Evolutionary conservation across 2,797 vertebrate species (phyloP).

Genomic region (Schizopygopsis pylzovi): DNA sequence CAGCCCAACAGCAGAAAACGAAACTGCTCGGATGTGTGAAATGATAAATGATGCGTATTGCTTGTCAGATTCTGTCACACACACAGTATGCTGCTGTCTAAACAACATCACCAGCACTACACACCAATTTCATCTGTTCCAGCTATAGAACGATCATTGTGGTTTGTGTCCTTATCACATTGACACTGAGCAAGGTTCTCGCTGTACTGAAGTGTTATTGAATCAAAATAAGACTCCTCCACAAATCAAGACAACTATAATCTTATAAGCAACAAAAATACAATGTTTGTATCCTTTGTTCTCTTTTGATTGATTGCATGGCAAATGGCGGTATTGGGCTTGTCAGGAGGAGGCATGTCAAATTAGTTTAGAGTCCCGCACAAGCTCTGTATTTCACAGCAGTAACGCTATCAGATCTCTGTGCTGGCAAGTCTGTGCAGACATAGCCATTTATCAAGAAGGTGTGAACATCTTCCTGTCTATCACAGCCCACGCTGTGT

Average conservation of each 20-base stretch:
- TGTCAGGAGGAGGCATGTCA: slow-evolving; percentile 47
- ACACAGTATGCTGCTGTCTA: slow-evolving; percentile 26
- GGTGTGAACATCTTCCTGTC: slow-evolving; percentile 36
- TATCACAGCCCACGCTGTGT: slow-evolving; percentile 24
- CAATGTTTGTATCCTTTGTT: slow-evolving; percentile 33
- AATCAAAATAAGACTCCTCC: slow-evolving; percentile 47
- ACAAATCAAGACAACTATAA: slow-evolving; percentile 50
- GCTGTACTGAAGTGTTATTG: slow-evolving; percentile 37
- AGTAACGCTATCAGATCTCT: slow-evolving; percentile 49
- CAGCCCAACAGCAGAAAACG: not conserved
- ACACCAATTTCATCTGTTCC: slow-evolving; percentile 29
- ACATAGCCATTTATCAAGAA: slow-evolving; percentile 56
- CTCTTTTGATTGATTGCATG: slow-evolving; percentile 44
- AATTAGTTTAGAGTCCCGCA: slow-evolving; percentile 55
- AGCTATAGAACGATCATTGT: slow-evolving; percentile 21
- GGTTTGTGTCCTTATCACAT: slow-evolving; percentile 26
- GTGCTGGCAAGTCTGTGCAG: slow-evolving; percentile 38
- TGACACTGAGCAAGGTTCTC: slow-evolving; percentile 42
- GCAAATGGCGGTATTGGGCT: slow-evolving; percentile 41
- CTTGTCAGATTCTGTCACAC: slow-evolving; percentile 42
- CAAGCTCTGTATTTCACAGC: slow-evolving; percentile 55
- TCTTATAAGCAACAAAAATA: slow-evolving; percentile 50
- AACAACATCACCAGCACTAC: slow-evolving; percentile 29
- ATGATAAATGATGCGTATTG: slow-evolving; percentile 18
- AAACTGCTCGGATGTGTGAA: slow-evolving; percentile 21